Percentiles rank a stretch among this genome's conserved stretches.
Conservation (phyloP, 64 coral and sea anemone genomes). For the Pocillopora verrucosa region DNA sequence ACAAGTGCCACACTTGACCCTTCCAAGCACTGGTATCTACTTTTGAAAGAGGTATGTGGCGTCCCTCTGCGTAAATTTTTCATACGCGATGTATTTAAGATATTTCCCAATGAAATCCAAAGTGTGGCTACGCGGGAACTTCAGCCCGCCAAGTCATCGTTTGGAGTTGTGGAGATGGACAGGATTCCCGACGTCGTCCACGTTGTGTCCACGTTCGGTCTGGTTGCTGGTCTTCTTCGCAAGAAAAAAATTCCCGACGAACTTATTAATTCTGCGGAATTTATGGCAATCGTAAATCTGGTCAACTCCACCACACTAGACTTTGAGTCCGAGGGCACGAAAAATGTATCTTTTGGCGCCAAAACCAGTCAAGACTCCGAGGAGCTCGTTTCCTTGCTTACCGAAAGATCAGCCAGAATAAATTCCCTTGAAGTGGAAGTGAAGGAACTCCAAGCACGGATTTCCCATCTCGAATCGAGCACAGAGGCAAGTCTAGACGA, state of each 20-base stretch:
- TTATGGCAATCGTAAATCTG: not conserved
- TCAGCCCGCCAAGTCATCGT: conserved; percentile 23
- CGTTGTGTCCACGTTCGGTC: conserved; percentile 28
- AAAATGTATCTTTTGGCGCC: not conserved
- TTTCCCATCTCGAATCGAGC: not conserved
- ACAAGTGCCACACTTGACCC: conserved; percentile 33
- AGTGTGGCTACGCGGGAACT: conserved; percentile 19
- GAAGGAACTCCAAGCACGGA: not conserved
- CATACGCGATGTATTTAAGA: conserved; percentile 24
- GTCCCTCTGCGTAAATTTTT: not conserved
- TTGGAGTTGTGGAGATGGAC: not conserved
- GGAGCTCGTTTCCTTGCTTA: not conserved
- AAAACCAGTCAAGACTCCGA: not conserved
- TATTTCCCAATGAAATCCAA: conserved; percentile 34
- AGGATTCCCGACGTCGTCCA: not conserved
- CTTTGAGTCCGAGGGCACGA: not conserved
- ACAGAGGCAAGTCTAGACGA: not conserved
- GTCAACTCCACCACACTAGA: not conserved
- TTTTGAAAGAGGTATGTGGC: conserved; percentile 42
- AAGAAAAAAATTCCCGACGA: conserved; percentile 1
- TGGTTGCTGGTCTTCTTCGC: conserved; percentile 18
- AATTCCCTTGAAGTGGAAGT: conserved; percentile 5
- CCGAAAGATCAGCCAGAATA: not conserved
- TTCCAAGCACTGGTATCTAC: conserved; percentile 35
- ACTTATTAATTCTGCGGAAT: conserved; percentile 3